Percentiles rank a stretch among this genome's conserved stretches.
These are phyloP conservation scores for Xestia sexstrigata DNA, from an alignment of 2,888 invertebrate genomes.

Conservation along the genomic window DNA sequence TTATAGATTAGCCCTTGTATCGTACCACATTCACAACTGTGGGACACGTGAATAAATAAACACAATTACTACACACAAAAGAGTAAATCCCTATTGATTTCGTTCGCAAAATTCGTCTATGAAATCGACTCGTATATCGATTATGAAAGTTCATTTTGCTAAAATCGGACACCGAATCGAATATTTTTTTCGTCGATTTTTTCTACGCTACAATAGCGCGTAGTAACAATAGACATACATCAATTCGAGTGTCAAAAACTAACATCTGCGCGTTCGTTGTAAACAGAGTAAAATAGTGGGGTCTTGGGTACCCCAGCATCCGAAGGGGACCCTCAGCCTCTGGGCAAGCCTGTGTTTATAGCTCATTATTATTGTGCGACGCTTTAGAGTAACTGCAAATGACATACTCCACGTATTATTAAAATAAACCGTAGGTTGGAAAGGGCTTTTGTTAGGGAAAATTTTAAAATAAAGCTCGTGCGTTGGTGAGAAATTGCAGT, in stretches of 20 bases:
- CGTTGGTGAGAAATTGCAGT: conserved; percentile 77
- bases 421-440: conserved; percentile 84
- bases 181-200: conserved; percentile 85
- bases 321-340: conserved; percentile 80
- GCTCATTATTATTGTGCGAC: conserved; percentile 88
- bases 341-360: conserved; percentile 87
- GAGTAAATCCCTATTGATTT: conserved; percentile 88
- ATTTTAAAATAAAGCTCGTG: conserved; percentile 81
- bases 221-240: conserved; percentile 88
- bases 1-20: conserved; percentile 89
- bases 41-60: conserved; percentile 90
- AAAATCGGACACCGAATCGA: conserved; percentile 83
- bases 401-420: conserved; percentile 89
- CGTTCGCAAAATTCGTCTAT: conserved; percentile 77
- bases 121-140: conserved; percentile 80
- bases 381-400: conserved; percentile 89
- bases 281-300: conserved; percentile 87
- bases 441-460: conserved; percentile 83
- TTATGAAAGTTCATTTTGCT: conserved; percentile 80
- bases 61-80: conserved; percentile 88
- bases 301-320: conserved; percentile 77
- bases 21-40: conserved; percentile 86
- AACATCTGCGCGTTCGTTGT: conserved; percentile 89
- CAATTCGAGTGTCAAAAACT: conserved; percentile 91
- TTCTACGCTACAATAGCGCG: conserved; percentile 81